Evolutionary conservation across 2,888 invertebrate genomes (phyloP), one percentile per base, ranked within the genome.

Genomic region (Zaprionus obscuricornis): DNA sequence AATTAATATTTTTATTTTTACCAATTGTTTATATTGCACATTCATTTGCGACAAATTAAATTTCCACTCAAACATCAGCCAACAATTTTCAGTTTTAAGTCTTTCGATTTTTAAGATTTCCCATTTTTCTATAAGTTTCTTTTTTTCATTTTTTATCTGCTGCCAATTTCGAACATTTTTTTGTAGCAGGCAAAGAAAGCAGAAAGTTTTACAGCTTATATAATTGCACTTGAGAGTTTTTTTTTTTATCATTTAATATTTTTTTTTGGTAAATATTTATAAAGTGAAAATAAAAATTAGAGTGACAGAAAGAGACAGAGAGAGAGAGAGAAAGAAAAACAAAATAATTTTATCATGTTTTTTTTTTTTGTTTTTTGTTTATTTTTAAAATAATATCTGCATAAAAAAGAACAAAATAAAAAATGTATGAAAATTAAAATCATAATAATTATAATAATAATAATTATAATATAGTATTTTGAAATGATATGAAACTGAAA

Each of bases 391-490:
- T 83, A 70, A 82, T 66, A 65, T 85, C 49, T 60, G 64, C 66
- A 82, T 74, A 67, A 59, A 85, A 85, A 78, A 74, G 60, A 78
- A 82, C 83, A 78, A 78, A 85, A 67, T 34, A 85, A 66, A 74
- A 69, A 39, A 51, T 63, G 74, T 82, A 70, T 76, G 47, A 84
- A 66, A 68, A 59, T 64, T 34, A 34, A 55, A 47, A n/a, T 26
- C 17, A 20, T 37, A 56, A 43, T 36, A 36, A 60, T 60, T 51
- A 47, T 66, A 37, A 52, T 67, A 46, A 66, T 66, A 64, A 47
- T 65, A 66, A 58, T 34, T 34, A 59, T 63, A 22, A 5, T 4
- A 4, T 29, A 58, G 22, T 16, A 17, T 34, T 16, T 10, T 18
- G 26, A 68, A 74, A 64, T 56, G 47, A 70, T 66, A 66, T 64